Conservation (phyloP, 2,888 invertebrate species). For the Lampropteryx suffumata region DNA sequence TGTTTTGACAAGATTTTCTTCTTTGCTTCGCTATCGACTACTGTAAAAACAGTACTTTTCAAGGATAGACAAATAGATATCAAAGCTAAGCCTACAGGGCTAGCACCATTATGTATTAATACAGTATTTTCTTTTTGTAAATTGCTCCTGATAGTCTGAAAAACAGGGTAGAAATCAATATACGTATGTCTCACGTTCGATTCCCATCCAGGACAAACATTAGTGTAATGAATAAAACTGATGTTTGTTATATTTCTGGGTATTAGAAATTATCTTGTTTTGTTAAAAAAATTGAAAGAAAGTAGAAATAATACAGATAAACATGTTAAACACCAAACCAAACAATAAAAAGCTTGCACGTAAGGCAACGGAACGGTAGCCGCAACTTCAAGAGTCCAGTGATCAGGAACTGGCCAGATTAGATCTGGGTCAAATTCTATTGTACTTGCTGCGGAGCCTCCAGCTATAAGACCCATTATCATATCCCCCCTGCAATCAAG, state of each 20-base stretch:
- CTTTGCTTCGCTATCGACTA: conserved; percentile 47
- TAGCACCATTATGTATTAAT: conserved; percentile 48
- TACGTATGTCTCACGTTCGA: too few relatives aligned
- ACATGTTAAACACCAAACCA: too few relatives aligned
- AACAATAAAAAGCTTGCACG: conserved; percentile 60
- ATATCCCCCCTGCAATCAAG: too few relatives aligned
- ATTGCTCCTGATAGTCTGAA: conserved; percentile 38
- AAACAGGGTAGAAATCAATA: not conserved
- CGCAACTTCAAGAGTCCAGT: conserved; percentile 86
- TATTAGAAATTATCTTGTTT: too few relatives aligned
- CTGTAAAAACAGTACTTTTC: conserved; percentile 47
- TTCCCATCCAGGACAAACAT: too few relatives aligned
- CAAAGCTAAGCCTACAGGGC: conserved; percentile 52
- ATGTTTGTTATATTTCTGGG: too few relatives aligned
- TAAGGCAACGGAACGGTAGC: conserved; percentile 88
- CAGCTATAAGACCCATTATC: too few relatives aligned
- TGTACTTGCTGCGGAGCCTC: conserved; percentile 42
- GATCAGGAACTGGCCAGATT: conserved; percentile 84
- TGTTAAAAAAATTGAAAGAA: too few relatives aligned
- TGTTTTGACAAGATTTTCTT: conserved; percentile 46
- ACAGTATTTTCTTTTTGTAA: conserved; percentile 36
- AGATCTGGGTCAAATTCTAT: conserved; percentile 70
- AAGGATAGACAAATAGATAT: conserved; percentile 49
- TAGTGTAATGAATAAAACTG: too few relatives aligned
- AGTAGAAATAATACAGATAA: too few relatives aligned